Evolutionary conservation across 2,113 vertebrate genomes (phyloP).

Genomic region (Charadrius vociferus): DNA sequence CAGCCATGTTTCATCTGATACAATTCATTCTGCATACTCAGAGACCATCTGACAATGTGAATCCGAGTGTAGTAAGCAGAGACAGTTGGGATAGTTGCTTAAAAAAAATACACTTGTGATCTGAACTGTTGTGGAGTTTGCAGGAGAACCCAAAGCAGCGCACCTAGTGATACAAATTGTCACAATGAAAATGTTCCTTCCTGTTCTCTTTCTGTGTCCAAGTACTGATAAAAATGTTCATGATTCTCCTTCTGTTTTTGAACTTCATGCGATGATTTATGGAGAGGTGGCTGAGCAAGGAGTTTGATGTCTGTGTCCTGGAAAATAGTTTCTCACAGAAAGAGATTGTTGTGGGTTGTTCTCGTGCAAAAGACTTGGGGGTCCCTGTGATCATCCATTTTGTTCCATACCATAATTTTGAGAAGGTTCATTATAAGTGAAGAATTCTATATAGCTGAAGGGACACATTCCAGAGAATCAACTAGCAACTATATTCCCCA

Average conservation of each 20-base stretch:
- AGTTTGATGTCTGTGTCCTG: background rate
- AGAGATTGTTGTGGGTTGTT: background rate
- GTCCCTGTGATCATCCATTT: background rate
- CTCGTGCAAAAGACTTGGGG: background rate
- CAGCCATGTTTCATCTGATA: background rate
- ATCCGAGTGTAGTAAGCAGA: background rate
- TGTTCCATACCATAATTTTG: background rate
- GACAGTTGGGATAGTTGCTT: background rate
- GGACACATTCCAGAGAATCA: background rate
- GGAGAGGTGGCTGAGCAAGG: background rate
- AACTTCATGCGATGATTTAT: background rate
- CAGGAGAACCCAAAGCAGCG: background rate
- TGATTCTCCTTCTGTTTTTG: background rate
- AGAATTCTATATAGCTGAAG: background rate
- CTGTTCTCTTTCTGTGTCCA: background rate
- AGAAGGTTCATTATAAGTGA: background rate
- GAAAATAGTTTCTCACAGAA: background rate
- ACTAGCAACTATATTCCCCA: background rate
- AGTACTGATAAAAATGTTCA: background rate
- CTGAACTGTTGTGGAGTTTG: background rate
- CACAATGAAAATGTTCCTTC: background rate
- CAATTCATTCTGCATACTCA: background rate
- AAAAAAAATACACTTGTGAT: background rate
- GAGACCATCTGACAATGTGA: background rate
- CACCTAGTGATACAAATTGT: background rate